Percentiles rank a stretch among this genome's conserved stretches.
These are phyloP conservation scores for Lepus townsendii DNA, from an alignment of 2,797 vertebrate genomes.

Conservation along the genomic window DNA sequence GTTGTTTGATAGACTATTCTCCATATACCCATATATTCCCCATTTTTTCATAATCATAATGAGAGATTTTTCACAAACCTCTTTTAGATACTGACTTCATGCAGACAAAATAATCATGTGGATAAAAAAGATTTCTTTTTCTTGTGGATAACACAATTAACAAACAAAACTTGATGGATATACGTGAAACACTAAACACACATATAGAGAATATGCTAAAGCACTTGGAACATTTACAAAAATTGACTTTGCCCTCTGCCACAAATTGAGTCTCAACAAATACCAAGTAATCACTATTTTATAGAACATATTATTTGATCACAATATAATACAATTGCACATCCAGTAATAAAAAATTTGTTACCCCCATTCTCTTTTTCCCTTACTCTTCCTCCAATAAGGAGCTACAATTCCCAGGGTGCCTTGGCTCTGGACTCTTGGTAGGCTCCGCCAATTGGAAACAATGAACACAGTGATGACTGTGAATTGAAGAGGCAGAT, in stretches of 20 bases:
- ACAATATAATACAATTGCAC: conserved; percentile 32
- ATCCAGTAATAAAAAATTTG: not conserved
- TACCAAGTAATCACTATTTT: not conserved
- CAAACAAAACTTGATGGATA: not conserved
- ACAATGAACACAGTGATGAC: too few relatives aligned
- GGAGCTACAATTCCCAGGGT: not conserved
- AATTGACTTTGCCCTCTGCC: not conserved
- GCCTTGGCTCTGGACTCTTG: not conserved
- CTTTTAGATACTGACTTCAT: conserved; percentile 47
- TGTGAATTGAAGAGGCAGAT: not conserved
- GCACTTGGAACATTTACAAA: not conserved
- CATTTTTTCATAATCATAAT: not conserved
- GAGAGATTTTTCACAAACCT: not conserved
- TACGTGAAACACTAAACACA: not conserved
- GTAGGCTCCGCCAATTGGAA: not conserved
- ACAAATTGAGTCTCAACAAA: conserved; percentile 3
- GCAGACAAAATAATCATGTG: not conserved
- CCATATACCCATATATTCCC: not conserved
- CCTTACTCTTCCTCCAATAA: not conserved
- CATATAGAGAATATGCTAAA: not conserved
- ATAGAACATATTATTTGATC: not conserved
- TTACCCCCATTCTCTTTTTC: not conserved
- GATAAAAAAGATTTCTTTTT: conserved; percentile 8
- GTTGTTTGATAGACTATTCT: not conserved
- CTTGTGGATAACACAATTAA: not conserved